Base-by-base conservation (phyloP, 2,113 vertebrate species). In the Heterocephalus glaber region DNA sequence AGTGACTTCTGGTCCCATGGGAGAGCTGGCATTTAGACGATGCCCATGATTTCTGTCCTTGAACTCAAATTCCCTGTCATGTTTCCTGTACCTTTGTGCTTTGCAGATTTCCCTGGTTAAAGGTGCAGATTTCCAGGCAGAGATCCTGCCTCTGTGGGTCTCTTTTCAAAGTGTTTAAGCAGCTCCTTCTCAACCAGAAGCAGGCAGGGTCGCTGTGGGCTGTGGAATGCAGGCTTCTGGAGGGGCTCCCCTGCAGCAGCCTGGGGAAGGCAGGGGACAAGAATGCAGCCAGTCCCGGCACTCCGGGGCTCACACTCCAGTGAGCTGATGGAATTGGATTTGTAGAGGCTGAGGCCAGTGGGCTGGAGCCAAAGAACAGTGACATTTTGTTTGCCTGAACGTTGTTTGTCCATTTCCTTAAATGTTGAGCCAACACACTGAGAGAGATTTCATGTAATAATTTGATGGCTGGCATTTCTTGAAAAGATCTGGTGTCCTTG, bases 381-480 rank as follows among this genome's bases (percentile, higher is more conserved):
- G 12, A 49, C 33, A 68, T 92, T 89, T 74, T 70, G 86, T 77
- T 91, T 93, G 60, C 35, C 86, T 68, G 81, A 33, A 20, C 3
- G 5, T n/a, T 44, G 35, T 91, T 77, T 58, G 79, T 61, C 81
- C 9, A 1, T 68, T 94, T 95, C 38, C 44, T 80, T 68, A 79
- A 89, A 68, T 0, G 0, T 1, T 4, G 60, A 93, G 74, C 86
- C 33, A 77, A 30, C 22, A 22, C 30, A 38, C 6, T 10, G 60
- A n/a, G 76, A 82, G 86, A 81, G 33, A 66, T 79, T 80, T 52
- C 14, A 4, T 44, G 38, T 26, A 22, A 47, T 90, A n/a, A 82
- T 72, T 82, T 70, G 89, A 72, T 66, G 60, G 38, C 74, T 83
- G 86, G n/a, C 38, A 61, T 58, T 77, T 82, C 83, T 65, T 24